Evolutionary conservation across 1,140 invertebrate genomes (phyloP), one percentile per base, ranked within the genome.

Genomic region (Anoplolepis gracilipes): DNA sequence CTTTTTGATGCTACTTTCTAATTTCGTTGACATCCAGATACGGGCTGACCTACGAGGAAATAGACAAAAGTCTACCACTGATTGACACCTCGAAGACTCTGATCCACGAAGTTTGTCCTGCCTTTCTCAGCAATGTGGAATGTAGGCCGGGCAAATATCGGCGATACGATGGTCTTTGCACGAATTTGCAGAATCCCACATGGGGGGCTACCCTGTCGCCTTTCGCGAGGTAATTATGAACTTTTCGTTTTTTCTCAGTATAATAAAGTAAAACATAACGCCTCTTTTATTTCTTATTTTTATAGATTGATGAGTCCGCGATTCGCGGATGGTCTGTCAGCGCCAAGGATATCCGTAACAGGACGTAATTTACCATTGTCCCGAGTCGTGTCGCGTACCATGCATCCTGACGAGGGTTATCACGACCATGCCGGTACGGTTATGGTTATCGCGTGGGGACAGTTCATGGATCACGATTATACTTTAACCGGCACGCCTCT

Each of bases 401-500:
- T 99, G 96, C 98, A 99, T 94, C 97, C 98, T 6, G 98, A 99
- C 90, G 97, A 98, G 86, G 98, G 98, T 36, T 98, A 97, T 95
- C 98, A 99, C 91, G 98, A 99, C 94, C 98, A 99, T 92, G 98
- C 98, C n/a, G 98, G 98, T 62, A 98, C 98, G 16, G 97, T 98
- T 85, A 98, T 99, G 97, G 96, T 98, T 59, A 98, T 99, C 84
- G 98, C 98, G 72, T 98, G 98, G 98, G 98, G 98, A 90, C 98
- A 99, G 95, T 98, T 99, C 94, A 98, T 99, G 96, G 98, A 99
- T 93, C 98, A 99, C 95, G 98, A 99, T 93, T 97, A 98, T 89
- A 99, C 98, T 1, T 95, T 99, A 11, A 98, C 98, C 69, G 98
- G 96, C 39, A 98, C 97, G 42, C 98, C 98, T 81, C 94, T 98